A percentile compares a stretch with the other conserved stretches of the same genome.
These are phyloP conservation scores for Pterocles gutturalis DNA, from an alignment of 2,113 vertebrate species.

Conservation along the genomic window DNA sequence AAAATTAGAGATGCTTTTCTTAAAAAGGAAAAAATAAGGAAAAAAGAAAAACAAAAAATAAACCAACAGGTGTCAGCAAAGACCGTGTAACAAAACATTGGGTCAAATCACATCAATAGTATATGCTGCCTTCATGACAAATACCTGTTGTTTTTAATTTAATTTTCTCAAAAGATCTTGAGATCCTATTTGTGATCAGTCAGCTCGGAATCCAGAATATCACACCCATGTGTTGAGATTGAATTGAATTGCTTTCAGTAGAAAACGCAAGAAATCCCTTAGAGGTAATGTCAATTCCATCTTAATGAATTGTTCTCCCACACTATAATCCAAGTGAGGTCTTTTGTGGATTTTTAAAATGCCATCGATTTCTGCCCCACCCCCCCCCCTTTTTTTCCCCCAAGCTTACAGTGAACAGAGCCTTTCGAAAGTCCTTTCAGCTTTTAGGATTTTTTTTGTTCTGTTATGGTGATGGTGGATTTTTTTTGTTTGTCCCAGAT, in stretches of 20 bases:
- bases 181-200: slow-evolving; percentile 31
- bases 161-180: slow-evolving; percentile 15
- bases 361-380: too few relatives aligned
- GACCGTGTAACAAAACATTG: slow-evolving; percentile 28
- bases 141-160: slow-evolving; percentile 3
- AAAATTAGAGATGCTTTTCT: background rate
- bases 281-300: slow-evolving; percentile 14
- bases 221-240: background rate
- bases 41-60: background rate
- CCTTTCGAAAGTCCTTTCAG: slow-evolving; percentile 1
- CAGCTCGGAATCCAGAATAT: background rate
- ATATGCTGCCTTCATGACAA: background rate
- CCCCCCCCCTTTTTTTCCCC: background rate
- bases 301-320: slow-evolving; percentile 31
- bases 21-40: background rate
- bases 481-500: background rate
- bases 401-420: background rate
- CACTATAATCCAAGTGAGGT: slow-evolving; percentile 17
- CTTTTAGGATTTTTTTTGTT: background rate
- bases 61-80: slow-evolving; percentile 69
- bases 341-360: slow-evolving; percentile 42
- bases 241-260: slow-evolving; percentile 27
- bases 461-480: background rate
- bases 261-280: background rate
- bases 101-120: slow-evolving; percentile 22